Evolutionary conservation across 2,888 invertebrate species (phyloP), one percentile per base, ranked within the genome.

Genomic region (Nebria salina): DNA sequence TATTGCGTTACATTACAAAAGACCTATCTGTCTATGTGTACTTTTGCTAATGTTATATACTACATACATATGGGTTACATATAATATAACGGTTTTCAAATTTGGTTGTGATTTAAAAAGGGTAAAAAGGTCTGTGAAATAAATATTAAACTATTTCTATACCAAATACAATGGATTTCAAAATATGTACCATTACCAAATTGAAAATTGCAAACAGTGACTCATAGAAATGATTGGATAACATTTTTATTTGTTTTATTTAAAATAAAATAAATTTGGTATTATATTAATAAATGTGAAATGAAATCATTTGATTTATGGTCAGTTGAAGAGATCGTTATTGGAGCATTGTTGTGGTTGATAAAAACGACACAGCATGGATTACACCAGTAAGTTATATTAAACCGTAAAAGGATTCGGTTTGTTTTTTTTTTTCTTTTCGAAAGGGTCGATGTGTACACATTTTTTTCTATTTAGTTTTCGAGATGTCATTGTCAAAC

Each of bases 401-500:
- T 83, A 84, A 84, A 84, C 79, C 84, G 82, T 83, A 84, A 82
- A 80, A 83, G 82, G 82, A 78, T 66, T 78, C 78, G 42, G 73
- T 78, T 78, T 9, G 2, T 25, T 20, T 20, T 78, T 78, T 9
- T 68, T 25, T 20, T 20, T 20, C 1, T 9, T 20, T 25, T 25
- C 20, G 13, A 72, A 74, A 78, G 74, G 74, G 80, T 75, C 75
- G 65, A 65, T 72, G 76, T 76, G 76, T 72, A 76, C 81, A 81
- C 72, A 76, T 86, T 87, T 86, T 84, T 84, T 85, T 85, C 85
- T 84, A 86, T 87, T 85, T 85, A 86, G 84, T 84, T 85, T 86
- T 84, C 83, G 85, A 87, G 86, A 86, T 85, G 86, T 88, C 88
- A 87, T 88, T 86, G 87, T 87, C 85, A 85, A 84, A 88, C 88